Evolutionary conservation across 2,113 vertebrate species (phyloP).

Genomic region (Cryptomyrus ogoouensis): DNA sequence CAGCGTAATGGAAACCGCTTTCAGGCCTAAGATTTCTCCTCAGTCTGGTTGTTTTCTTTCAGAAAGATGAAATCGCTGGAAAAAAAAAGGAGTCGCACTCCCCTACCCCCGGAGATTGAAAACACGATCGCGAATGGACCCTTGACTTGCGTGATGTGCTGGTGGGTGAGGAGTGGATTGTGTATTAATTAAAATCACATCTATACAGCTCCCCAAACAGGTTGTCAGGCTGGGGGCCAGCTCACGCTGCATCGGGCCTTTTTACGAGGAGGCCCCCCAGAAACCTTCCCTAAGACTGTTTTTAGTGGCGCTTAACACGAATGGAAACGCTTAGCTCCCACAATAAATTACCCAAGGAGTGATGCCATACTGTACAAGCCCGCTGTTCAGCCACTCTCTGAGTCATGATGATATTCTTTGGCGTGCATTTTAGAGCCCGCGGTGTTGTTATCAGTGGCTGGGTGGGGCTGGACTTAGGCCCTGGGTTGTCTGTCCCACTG

Average conservation of each 20-base stretch:
- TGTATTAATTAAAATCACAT: constrained; percentile 58
- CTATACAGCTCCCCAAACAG: constrained; percentile 56
- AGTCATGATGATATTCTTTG: constrained; percentile 28
- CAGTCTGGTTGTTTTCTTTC: constrained; percentile 32
- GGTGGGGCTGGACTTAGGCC: background rate
- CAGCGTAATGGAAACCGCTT: constrained; percentile 30
- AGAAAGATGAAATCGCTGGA: constrained; percentile 21
- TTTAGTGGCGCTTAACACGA: constrained; percentile 62
- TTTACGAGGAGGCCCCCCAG: constrained; percentile 61
- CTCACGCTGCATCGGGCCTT: constrained; percentile 46
- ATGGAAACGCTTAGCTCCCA: constrained; percentile 66
- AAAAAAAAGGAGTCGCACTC: constrained; percentile 18
- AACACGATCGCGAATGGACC: constrained; percentile 31
- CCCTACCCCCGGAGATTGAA: constrained; percentile 21
- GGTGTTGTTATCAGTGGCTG: constrained; percentile 11
- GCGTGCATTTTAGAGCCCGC: background rate
- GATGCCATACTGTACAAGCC: constrained; percentile 51
- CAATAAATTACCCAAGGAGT: constrained; percentile 58
- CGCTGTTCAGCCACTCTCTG: constrained; percentile 32
- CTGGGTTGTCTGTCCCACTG: background rate
- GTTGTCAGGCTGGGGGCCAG: constrained; percentile 59
- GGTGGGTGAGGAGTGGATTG: constrained; percentile 48
- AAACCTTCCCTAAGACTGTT: constrained; percentile 55
- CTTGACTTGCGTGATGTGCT: constrained; percentile 32
- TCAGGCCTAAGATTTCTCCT: constrained; percentile 13